Conservation (phyloP, 2,888 invertebrate species). For the Cistogaster globosa region DNA sequence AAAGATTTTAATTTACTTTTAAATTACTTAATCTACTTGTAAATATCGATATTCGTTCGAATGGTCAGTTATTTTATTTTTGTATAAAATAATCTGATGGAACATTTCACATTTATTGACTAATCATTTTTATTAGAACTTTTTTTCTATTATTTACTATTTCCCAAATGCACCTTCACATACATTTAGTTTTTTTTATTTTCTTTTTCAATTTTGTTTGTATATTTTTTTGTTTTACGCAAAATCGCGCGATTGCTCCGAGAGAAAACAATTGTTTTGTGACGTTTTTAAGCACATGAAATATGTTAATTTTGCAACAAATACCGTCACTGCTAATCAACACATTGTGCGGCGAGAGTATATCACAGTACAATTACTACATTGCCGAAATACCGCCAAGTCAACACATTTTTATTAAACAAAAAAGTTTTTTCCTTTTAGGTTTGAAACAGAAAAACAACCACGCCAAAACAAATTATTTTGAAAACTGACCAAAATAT, state of each 20-base stretch:
- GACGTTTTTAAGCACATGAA: conserved; percentile 45
- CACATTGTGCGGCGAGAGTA: not conserved
- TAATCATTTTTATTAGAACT: not conserved
- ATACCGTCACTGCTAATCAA: not conserved
- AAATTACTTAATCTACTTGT: no score
- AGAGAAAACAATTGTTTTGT: conserved; percentile 30
- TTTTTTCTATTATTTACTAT: not conserved
- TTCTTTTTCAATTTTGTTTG: conserved; percentile 23
- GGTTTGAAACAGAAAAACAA: not conserved
- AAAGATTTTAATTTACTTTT: no score
- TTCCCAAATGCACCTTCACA: conserved; percentile 18
- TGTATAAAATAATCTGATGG: not conserved
- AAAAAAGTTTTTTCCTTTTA: not conserved
- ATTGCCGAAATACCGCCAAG: not conserved
- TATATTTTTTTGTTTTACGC: conserved; percentile 30
- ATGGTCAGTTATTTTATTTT: not conserved
- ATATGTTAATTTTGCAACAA: not conserved
- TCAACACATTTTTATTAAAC: not conserved
- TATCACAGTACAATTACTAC: not conserved
- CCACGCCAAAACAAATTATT: conserved; percentile 9
- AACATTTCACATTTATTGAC: conserved; percentile 5
- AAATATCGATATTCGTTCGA: not conserved
- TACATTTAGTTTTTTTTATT: not conserved
- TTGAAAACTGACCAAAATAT: conserved; percentile 41
- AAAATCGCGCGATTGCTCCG: conserved; percentile 32